Conservation (phyloP, 2,113 vertebrate genomes). For the Circaetus gallicus region DNA sequence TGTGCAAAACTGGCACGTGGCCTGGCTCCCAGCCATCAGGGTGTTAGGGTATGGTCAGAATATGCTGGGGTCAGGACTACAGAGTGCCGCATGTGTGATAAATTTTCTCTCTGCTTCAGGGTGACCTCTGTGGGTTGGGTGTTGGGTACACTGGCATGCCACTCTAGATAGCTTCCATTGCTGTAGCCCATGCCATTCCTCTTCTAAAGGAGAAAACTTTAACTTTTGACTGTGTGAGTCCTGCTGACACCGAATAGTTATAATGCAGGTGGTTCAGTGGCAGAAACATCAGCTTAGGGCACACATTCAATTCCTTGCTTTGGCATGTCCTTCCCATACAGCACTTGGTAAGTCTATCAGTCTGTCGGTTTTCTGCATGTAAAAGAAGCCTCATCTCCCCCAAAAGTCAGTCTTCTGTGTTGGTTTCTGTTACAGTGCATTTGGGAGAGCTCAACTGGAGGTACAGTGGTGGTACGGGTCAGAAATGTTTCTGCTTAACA, state of each 20-base stretch:
- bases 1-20: not conserved
- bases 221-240: not conserved
- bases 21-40: not conserved
- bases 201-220: not conserved
- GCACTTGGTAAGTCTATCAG: not conserved
- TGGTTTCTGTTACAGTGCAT: not conserved
- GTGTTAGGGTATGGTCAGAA: not conserved
- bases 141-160: not conserved
- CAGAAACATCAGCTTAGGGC: not conserved
- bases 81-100: fast-evolving
- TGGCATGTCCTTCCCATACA: not conserved
- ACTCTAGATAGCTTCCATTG: not conserved
- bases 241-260: not conserved
- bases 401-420: not conserved
- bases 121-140: not conserved
- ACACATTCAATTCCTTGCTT: not conserved
- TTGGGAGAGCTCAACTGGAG: not conserved
- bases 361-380: fast-evolving
- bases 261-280: not conserved
- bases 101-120: not conserved
- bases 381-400: not conserved
- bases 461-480: not conserved
- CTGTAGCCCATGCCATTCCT: not conserved
- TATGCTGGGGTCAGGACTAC: not conserved
- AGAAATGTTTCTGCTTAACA: not conserved